These are phyloP conservation scores for Acanthococcus lagerstroemiae DNA, from an alignment of 2,888 invertebrate species.

Conservation along the genomic window DNA sequence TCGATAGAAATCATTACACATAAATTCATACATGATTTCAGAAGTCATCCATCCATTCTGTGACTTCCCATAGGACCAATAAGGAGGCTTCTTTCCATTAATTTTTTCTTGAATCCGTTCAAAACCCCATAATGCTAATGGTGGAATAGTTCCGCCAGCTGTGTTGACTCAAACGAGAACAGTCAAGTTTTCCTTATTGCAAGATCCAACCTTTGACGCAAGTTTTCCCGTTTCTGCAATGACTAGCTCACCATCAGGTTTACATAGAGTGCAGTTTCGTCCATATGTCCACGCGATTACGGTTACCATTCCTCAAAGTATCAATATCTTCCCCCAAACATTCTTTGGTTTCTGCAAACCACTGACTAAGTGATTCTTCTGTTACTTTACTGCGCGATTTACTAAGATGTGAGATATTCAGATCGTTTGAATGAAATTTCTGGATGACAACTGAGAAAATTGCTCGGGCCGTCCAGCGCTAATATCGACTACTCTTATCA, in stretches of 20 bases:
- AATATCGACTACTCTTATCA: no score
- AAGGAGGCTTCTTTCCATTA: background rate
- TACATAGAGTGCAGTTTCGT: background rate
- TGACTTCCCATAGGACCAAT: background rate
- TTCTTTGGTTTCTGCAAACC: background rate
- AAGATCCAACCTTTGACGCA: background rate
- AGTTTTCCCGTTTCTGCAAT: background rate
- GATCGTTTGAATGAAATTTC: background rate
- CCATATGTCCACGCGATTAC: background rate
- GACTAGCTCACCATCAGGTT: background rate
- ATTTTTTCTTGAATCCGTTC: background rate
- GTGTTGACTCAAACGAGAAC: background rate
- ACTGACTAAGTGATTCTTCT: background rate
- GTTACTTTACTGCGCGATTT: background rate
- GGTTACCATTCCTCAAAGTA: background rate
- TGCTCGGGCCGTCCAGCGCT: no score
- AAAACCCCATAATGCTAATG: background rate
- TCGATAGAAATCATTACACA: background rate
- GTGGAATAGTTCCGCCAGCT: background rate
- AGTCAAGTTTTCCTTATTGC: background rate
- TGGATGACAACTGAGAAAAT: no score
- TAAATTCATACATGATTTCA: background rate
- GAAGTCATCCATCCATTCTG: background rate
- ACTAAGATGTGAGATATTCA: slow-evolving; percentile 1
- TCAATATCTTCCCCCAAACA: background rate